Evolutionary conservation across 2,888 invertebrate genomes (phyloP).

Genomic region (Sepioteuthis lessoniana): DNA sequence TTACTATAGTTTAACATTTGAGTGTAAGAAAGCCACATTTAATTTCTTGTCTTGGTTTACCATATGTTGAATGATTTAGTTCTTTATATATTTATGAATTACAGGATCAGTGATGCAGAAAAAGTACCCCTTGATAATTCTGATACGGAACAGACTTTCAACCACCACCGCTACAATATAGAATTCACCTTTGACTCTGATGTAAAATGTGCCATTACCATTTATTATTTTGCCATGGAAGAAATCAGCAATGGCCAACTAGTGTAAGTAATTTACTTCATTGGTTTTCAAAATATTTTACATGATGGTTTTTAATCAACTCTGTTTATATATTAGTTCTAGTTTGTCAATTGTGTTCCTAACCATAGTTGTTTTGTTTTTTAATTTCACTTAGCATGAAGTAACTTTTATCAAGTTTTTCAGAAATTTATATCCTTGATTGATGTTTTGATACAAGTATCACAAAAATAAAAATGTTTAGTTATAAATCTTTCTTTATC

Average conservation of each 20-base stretch:
- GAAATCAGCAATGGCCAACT: slow-evolving; percentile 90
- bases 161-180: slow-evolving; percentile 84
- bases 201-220: slow-evolving; percentile 92
- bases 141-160: slow-evolving; percentile 52
- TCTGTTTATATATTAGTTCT: background rate
- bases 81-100: slow-evolving; percentile 10
- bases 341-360: background rate
- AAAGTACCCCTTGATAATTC: slow-evolving; percentile 56
- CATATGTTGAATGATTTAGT: background rate
- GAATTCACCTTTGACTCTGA: slow-evolving; percentile 99
- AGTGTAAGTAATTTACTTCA: slow-evolving; percentile 80
- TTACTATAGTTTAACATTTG: too few relatives aligned
- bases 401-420: background rate
- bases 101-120: slow-evolving; percentile 52
- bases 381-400: background rate
- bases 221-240: slow-evolving; percentile 96
- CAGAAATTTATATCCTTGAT: background rate
- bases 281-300: background rate
- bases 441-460: background rate
- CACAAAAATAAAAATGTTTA: background rate
- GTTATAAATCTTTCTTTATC: background rate
- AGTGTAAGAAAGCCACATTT: background rate
- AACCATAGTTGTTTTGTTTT: background rate
- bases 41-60: background rate
- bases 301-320: too few relatives aligned